These are phyloP conservation scores for Caerostris darwini DNA, from an alignment of 1,140 invertebrate genomes.

Conservation along the genomic window DNA sequence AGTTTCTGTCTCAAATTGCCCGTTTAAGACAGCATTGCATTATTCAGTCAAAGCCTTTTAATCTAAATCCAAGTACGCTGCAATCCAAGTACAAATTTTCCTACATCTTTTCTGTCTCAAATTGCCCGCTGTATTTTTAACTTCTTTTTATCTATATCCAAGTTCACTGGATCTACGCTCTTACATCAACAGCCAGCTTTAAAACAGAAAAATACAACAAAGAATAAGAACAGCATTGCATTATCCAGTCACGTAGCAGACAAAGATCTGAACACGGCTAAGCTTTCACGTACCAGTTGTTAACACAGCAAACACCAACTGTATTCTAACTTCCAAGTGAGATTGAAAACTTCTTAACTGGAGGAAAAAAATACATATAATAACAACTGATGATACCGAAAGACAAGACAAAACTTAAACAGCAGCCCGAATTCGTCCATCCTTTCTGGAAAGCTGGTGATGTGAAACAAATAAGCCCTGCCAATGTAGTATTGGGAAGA, in stretches of 20 bases:
- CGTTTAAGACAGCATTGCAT: no score
- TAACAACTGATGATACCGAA: neutral
- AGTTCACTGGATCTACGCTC: no score
- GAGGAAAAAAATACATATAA: neutral
- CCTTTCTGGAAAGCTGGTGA: neutral
- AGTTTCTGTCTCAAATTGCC: no score
- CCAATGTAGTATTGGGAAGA: neutral
- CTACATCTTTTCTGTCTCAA: no score
- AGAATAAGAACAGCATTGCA: neutral
- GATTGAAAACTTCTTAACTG: neutral
- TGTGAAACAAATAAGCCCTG: constrained; percentile 12
- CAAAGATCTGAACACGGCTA: neutral
- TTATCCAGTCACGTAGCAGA: neutral
- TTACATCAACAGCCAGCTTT: no score
- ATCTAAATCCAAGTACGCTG: no score
- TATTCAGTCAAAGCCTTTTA: no score
- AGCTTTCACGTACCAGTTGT: neutral
- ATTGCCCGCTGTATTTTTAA: no score
- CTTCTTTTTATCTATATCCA: no score
- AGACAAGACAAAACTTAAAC: constrained; percentile 24
- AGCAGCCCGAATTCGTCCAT: neutral
- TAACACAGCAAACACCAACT: neutral
- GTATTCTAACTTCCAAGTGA: neutral
- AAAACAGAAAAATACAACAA: no score
- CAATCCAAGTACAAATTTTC: no score